phyloP scores from a whole-genome alignment of 2,113 vertebrate species.

The Catharus fuscescens region DNA sequence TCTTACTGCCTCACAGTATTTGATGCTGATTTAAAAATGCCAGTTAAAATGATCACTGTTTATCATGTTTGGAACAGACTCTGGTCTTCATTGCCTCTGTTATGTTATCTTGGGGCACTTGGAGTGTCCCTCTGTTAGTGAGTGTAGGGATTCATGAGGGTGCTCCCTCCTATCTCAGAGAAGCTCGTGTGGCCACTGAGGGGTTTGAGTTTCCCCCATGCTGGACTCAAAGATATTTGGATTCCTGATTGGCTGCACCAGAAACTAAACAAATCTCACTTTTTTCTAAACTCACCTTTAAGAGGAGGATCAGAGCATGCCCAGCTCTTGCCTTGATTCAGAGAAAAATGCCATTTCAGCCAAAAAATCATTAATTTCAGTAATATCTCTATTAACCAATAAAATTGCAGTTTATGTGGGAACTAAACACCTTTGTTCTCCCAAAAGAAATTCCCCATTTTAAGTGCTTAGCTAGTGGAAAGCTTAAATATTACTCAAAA shows the following conservation, averaged over 20 bases:
- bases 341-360: not conserved
- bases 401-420: not conserved
- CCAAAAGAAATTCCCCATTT: not conserved
- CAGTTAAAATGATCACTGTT: not conserved
- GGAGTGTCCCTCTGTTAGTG: not conserved
- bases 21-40: not conserved
- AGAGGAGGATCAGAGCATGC: not conserved
- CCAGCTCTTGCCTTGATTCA: not conserved
- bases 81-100: not conserved
- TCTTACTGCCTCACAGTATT: not conserved
- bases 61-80: not conserved
- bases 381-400: not conserved
- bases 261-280: not conserved
- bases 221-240: accelerated
- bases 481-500: not conserved
- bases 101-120: not conserved
- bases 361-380: not conserved
- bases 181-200: not conserved
- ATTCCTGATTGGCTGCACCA: not conserved
- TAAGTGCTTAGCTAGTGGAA: not conserved
- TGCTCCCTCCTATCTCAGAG: not conserved
- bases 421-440: not conserved
- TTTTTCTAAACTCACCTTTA: not conserved
- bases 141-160: not conserved
- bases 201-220: not conserved